Evolutionary conservation across 2,888 invertebrate genomes (phyloP).

Genomic region (Julus scanicus): DNA sequence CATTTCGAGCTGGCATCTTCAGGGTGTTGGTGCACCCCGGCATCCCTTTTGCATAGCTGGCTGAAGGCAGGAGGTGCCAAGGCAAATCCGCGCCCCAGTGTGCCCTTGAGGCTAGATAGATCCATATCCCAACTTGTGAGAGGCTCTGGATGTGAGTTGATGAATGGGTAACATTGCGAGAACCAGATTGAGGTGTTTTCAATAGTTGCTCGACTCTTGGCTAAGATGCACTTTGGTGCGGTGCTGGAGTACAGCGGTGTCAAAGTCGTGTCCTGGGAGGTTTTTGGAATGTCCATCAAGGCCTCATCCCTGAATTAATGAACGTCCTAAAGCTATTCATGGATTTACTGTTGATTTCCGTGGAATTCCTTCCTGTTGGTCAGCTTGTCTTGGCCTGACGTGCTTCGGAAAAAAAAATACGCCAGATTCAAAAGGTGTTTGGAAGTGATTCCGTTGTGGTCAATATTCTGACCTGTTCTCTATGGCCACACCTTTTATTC

Average conservation of each 20-base stretch:
- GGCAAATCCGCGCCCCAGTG: not conserved
- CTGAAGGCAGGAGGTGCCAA: not conserved
- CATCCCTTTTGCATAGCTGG: not conserved
- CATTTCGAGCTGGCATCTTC: conserved; percentile 27
- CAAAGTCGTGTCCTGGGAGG: conserved; percentile 25
- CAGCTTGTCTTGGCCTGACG: not conserved
- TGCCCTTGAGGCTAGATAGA: not conserved
- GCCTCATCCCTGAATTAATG: not conserved
- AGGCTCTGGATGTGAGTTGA: not conserved
- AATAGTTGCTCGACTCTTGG: conserved; percentile 2
- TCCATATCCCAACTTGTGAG: not conserved
- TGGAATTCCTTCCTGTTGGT: not conserved
- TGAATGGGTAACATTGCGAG: not conserved
- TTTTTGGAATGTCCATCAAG: not conserved
- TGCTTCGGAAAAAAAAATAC: not conserved
- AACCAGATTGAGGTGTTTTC: not conserved
- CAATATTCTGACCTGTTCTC: not conserved
- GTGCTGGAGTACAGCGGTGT: not conserved
- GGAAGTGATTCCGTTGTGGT: conserved; percentile 11
- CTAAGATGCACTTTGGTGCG: conserved; percentile 25
- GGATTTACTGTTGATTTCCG: not conserved
- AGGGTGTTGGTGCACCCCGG: not conserved
- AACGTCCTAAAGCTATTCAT: not conserved
- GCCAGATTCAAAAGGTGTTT: not conserved
- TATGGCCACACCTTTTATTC: conserved; percentile 28